Evolutionary conservation across 2,888 invertebrate genomes (phyloP), one percentile per base, ranked within the genome.

Genomic region (Blastobasis lacticolella): DNA sequence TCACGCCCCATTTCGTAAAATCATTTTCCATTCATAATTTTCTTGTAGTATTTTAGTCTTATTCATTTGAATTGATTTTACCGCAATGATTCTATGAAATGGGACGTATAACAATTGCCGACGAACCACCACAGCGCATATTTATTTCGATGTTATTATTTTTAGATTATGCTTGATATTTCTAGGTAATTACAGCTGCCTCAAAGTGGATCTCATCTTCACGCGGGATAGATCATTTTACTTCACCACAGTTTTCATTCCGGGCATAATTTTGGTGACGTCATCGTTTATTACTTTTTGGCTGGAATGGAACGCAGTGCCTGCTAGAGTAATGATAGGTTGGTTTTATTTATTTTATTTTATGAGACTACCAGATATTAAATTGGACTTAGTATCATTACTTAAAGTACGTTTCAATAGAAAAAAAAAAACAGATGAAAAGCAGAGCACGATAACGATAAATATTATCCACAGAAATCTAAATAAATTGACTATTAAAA

Each of bases 241-340:
- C 91, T 96, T 97, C 90, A 97, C 96, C 72, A 97, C 97, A 78
- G 97, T 97, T 88, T 97, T 97, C 90, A 96, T 97, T 90, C 97
- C 97, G 72, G 97, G 97, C 77, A 96, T 97, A 81, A 96, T 97
- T 89, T 92, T 97, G 90, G 97, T 97, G 84, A 97, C 97, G 69
- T 96, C 96, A 88, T 97, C 97, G 75, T 97, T 97, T 92, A 97
- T 97, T 89, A 97, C 97, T 77, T 97, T 97, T 91, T 97, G 97
- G 97, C 92, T 97, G 88, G 97, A 97, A 90, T 97, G 97, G 96
- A 97, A 97, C 89, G 97, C 97, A 70, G 97, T 97, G 77, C 97
- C 97, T 79, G 97, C 97, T 81, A 92, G 97, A 89, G 97, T 97
- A 77, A 97, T 97, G 96, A 96, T 97, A 90, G 95, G 95, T 95